phyloP scores from a whole-genome alignment of 2,888 invertebrate species.

The Podotricha telesiphe region DNA sequence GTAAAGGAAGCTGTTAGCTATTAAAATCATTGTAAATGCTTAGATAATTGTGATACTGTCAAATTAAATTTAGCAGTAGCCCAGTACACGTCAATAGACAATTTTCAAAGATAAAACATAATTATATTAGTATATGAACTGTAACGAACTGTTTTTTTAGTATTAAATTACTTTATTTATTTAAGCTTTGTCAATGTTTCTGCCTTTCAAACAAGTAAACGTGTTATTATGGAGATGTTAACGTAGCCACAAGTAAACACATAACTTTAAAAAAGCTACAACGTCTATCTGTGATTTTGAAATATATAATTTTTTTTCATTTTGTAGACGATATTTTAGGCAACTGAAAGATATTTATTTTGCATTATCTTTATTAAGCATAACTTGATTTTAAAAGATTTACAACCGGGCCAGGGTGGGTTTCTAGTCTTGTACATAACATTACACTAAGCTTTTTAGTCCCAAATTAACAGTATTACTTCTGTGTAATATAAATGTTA shows the following conservation, averaged over 20 bases:
- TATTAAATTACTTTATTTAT: too few relatives aligned
- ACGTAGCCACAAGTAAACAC: neutral
- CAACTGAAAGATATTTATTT: too few relatives aligned
- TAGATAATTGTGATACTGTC: slow-evolving; percentile 42
- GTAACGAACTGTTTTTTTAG: too few relatives aligned
- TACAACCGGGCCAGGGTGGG: neutral
- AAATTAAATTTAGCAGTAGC: slow-evolving; percentile 28
- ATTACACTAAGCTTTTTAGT: neutral
- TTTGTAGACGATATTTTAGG: too few relatives aligned
- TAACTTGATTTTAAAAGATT: too few relatives aligned
- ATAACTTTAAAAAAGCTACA: neutral
- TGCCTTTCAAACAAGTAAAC: neutral
- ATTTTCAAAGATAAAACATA: neutral
- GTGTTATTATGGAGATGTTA: neutral
- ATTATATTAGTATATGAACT: too few relatives aligned
- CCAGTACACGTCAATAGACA: neutral
- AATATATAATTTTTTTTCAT: neutral
- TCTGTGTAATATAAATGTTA: neutral
- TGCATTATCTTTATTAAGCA: too few relatives aligned
- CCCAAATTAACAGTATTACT: neutral
- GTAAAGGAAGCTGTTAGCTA: slow-evolving; percentile 44
- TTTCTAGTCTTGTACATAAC: neutral
- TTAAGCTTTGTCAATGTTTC: too few relatives aligned
- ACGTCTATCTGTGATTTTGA: neutral
- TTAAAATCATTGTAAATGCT: slow-evolving; percentile 50